Base-by-base conservation (phyloP, 2,888 invertebrate species). In the Rhagonycha fulva region DNA sequence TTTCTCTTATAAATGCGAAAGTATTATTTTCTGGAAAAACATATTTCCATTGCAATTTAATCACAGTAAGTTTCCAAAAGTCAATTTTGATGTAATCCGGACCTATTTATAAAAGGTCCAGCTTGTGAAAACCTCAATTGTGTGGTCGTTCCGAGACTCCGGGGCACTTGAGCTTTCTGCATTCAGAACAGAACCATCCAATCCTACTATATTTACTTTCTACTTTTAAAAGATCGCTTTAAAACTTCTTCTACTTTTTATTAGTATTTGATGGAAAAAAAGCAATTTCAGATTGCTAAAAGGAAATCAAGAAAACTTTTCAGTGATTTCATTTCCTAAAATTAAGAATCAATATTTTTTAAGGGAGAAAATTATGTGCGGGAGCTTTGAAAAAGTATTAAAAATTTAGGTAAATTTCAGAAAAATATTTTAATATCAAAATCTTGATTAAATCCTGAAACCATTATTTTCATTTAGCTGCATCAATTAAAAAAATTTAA, bases 161-260 rank as follows among this genome's bases (percentile, higher is more conserved):
- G 63, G 11, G 72, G 73, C 73, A 75, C 73, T 75, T 75, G 75
- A 75, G 69, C 72, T 72, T 78, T 75, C 75, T 75, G 74, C 72
- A 72, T 75, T 70, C 68, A 74, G 70, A 74, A 70, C 72, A 74
- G 78, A 78, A 78, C 76, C 78, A 76, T 78, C 78, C 78, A 78
- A 76, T 78, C 76, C 76, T 73, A 70, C 14, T 74, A 76, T 78
- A 78, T 76, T 76, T 74, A 76, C 78, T 74, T 69, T 69, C 66
- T 70, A 70, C 76, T 76, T 71, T 77, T 75, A 78, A 66, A 62
- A 62, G 70, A 63, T 61, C 62, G 70, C 68, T 79, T 74, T 74
- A 47, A 24, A 66, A 66, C 63, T 66, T 66, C 26, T 66, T 66
- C 19, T 66, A 66, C 26, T 66, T 24, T 66, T 66, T 14, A 24